Base-by-base conservation (phyloP, 2,888 invertebrate species). In the Pandemis corylana region DNA sequence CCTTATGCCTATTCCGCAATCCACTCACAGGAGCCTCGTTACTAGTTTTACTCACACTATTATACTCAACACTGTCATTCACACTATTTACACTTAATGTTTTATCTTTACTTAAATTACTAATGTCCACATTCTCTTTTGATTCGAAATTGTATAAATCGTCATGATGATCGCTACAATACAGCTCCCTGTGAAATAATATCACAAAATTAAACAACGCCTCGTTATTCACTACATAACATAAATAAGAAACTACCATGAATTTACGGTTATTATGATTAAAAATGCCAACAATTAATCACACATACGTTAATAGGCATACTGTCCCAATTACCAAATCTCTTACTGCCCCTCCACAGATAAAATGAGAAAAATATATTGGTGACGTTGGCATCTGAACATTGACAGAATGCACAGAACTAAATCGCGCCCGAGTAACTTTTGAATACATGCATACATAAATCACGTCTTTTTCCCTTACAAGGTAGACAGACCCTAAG, bases 131-230 rank as follows among this genome's bases (percentile, higher is more conserved):
- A 71, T 88, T 89, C 76, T 91, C 90, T 83, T 90, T 90, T 71
- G 85, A 78, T 69, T 90, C 90, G 68, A 81, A 79, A 76, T 79
- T 81, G 70, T 80, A 85, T 62, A 85, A 76, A 49, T 85, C 84
- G 20, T 87, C 84, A 41, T 78, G 80, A 75, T 87, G 85, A 13
- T 90, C 87, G 61, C 85, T 87, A 84, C 87, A 88, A 79, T 93
- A 94, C 53, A 94, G 83, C 66, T 92, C 91, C 84, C 93, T 93
- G 90, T 36, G 86, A 59, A 28, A 59, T 59, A 59, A 59, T 12
- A 28, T 5, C 9, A 56, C n/a, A n/a, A n/a, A 5, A 15, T 53
- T 53, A n/a, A 53, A 53, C 7, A 53, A 12, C 10, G 49, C 49
- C 49, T 49, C 2, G 2, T 36, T 1, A n/a, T 13, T 51, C 51